These are phyloP conservation scores for Phylloscopus collybita DNA, from an alignment of 2,797 vertebrate genomes.

Conservation along the genomic window DNA sequence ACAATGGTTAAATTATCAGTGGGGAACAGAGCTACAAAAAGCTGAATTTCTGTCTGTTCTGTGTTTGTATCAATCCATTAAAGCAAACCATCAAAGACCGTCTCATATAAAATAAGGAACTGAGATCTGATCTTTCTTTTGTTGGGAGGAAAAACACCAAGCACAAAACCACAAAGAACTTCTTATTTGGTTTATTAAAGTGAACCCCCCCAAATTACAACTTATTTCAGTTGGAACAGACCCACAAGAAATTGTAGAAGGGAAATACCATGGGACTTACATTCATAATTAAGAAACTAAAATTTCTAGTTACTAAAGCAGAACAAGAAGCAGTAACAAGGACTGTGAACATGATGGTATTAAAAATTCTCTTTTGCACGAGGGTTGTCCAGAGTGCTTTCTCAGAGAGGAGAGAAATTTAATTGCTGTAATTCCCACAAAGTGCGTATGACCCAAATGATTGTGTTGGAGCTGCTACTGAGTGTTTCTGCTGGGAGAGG, in stretches of 20 bases:
- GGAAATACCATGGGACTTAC: not conserved
- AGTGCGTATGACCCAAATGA: not conserved
- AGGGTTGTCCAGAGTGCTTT: not conserved
- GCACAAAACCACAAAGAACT: not conserved
- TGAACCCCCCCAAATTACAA: not conserved
- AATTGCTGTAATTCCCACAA: not conserved
- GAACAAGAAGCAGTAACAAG: not conserved
- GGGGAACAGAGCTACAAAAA: not conserved
- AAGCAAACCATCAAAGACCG: not conserved
- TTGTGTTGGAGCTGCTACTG: not conserved
- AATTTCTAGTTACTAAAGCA: not conserved
- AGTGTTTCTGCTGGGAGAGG: conserved; percentile 8
- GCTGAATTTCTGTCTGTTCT: not conserved
- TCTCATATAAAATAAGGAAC: not conserved
- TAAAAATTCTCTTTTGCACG: not conserved
- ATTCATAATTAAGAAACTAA: not conserved
- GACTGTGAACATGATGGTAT: not conserved
- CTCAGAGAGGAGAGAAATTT: not conserved
- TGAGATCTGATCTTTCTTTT: not conserved
- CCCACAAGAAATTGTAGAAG: not conserved
- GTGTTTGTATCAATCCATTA: not conserved
- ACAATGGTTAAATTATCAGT: not conserved
- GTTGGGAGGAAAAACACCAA: not conserved
- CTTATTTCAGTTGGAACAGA: not conserved
- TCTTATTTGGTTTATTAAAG: not conserved